Evolutionary conservation across 1,140 invertebrate species (phyloP), one percentile per base, ranked within the genome.

Genomic region (Bombyx mandarina): DNA sequence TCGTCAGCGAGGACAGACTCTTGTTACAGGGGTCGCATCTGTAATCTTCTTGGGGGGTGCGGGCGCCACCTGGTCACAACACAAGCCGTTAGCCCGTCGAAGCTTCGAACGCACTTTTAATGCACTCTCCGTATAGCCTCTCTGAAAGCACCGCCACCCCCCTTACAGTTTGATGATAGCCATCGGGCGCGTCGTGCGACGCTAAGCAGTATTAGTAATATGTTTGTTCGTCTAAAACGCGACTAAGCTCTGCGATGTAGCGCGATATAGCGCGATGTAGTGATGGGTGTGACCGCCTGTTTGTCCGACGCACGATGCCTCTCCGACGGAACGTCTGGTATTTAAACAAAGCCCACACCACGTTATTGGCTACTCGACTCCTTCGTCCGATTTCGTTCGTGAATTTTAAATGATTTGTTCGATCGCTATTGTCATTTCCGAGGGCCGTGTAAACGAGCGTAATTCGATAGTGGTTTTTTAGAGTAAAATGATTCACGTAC

Each of bases 21-120:
- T 95, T 95, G 92, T 95, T 95, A 93, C 94, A 95, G 75, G 93
- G 93, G 90, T 94, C 93, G 89, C 93, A 95, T 85, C 93, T 91
- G 91, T 94, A 94, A 89, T 94, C 93, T 89, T 94, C 93, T 91
- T 92, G 84, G 84, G 84, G 77, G 82, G 84, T 79, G 82, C 82
- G 87, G 67, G 81, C 87, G 79, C 88, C 88, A 73, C 88, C 87
- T 88, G 84, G 82, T 85, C 82, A 87, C 82, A 87, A 85, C 78
- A 85, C 77, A 84, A 83, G 79, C 80, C 76, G 79, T 86, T 86
- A 86, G 77, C 82, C 83, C 79, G 72, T 78, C 73, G 83, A 79
- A 79, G 83, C 84, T 86, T 81, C 82, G 84, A 84, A 80, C 84
- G 80, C 79, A 79, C 73, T 80, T 83, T 84, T 85, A 86, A 85